Evolutionary conservation across 2,113 vertebrate genomes (phyloP), one percentile per base, ranked within the genome.

Genomic region (Prunella himalayana): DNA sequence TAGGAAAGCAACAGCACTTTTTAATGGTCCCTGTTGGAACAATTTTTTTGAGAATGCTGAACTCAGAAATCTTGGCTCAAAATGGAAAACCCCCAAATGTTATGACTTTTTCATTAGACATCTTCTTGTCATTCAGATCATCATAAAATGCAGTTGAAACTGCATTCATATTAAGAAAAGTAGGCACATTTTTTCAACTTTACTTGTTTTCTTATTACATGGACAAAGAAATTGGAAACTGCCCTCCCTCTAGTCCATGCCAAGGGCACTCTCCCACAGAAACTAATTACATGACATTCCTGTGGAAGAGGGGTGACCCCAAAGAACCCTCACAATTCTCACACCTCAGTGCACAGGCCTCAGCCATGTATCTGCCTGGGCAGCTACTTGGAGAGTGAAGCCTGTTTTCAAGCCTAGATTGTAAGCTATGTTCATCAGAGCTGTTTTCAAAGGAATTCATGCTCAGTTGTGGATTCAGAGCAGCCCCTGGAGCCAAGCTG

Each of bases 11-110:
- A 71, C 27, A 60, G 13, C 10, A 84, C 7, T 79, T 88, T 83
- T 45, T 27, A 72, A 80, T 57, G 56, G 65, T 56, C 82, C 31
- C 21, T 77, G 42, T 33, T 20, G 28, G 78, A 95, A 86, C 54
- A 87, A 86, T 88, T 95, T 94, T 91, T 77, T 60, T 57, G 53
- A 92, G 81, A 97, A 95, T 6, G 47, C 35, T 85, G 81, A 88
- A 81, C 17, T 88, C 17, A 11, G 56, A 79, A 60, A 63, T 71
- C 31, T 49, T 84, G 76, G 20, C n/a, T 60, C 31, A 50, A 70
- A 82, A 73, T 20, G 30, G 37, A 90, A 81, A 73, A 73, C 7
- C 10, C 28, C 7, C 14, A 82, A 87, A 50, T 49, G 15, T 66
- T 59, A 37, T 11, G 6, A 45, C 23, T 85, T 86, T 93, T 71